Base-by-base conservation (phyloP, 92 coral and sea anemone species). In the Porites rus region DNA sequence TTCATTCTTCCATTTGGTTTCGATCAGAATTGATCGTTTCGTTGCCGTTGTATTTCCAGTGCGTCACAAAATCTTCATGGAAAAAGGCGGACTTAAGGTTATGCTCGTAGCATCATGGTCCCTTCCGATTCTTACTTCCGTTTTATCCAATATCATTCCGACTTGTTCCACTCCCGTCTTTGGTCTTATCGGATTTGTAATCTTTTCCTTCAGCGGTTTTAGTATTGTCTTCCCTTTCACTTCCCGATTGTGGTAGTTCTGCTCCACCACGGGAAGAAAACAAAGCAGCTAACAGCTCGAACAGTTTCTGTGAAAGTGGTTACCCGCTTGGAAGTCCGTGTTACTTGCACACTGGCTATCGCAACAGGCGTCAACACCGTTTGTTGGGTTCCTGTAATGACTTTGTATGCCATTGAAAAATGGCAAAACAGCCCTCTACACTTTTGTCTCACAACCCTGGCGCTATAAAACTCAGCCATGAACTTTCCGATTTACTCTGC, bases 391-490 rank as follows among this genome's bases (percentile, higher is more conserved):
- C 90, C 90, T 21, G 24, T 88, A 62, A 28, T 82, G 18, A 74
- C 50, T 8, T 25, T 52, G 46, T 74, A n/a, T 10, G 46, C 62
- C 1, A 20, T 63, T 20, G 78, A 5, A 10, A 21, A 51, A 50
- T 8, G 84, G 21, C 22, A 61, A 5, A 58, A 85, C 50, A 82
- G 88, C 6, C 73, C 86, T 21, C 69, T 84, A 1, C 80, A 76
- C 75, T 83, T 89, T 88, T 89, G 88, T 88, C 73, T 89, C 12
- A 67, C 88, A 1, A 82, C 92, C n/a, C 63, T 70, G 13, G 83
- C 83, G 17, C 51, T 88, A 46, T 88, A 83, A 17, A 83, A 89
- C 88, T 83, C 88, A 0, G 85, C 88, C 65, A 89, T 89, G 92
- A 89, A 84, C 88, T 89, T 89, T 69, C 53, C 77, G 59, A 75